These are phyloP conservation scores for Phyllostomus hastatus DNA, from an alignment of 2,113 vertebrate species.

Conservation along the genomic window DNA sequence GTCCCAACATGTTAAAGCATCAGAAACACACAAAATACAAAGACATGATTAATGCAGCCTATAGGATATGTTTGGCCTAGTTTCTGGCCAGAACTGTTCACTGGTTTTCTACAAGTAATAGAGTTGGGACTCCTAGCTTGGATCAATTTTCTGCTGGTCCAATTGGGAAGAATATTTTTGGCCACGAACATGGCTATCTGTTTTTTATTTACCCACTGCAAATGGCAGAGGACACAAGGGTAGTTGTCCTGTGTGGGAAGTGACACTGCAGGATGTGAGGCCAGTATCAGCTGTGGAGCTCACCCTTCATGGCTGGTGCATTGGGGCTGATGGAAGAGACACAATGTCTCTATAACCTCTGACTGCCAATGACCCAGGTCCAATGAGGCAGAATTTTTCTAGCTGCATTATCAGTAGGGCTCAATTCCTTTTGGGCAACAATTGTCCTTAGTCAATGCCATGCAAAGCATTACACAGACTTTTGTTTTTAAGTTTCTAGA, in stretches of 20 bases:
- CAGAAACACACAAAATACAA: not conserved
- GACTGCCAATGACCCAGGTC: not conserved
- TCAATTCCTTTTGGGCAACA: not conserved
- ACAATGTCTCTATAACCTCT: not conserved
- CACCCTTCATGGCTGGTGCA: not conserved
- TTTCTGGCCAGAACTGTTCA: not conserved
- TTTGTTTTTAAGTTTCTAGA: not conserved
- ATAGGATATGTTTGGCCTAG: not conserved
- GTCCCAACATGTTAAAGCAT: not conserved
- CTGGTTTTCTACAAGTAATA: not conserved
- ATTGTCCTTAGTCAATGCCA: slow-evolving; percentile 4
- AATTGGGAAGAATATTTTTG: not conserved
- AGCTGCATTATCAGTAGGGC: not conserved
- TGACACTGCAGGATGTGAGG: not conserved
- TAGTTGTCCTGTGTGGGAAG: not conserved
- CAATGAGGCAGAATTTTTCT: not conserved
- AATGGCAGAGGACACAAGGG: not conserved
- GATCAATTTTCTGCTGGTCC: not conserved
- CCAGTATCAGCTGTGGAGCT: rapidly evolving
- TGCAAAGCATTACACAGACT: not conserved
- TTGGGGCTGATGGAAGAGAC: not conserved
- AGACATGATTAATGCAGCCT: not conserved
- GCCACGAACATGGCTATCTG: not conserved
- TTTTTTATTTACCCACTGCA: not conserved
- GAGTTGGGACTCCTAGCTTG: not conserved